These are phyloP conservation scores for Beris morrisii DNA, from an alignment of 2,888 invertebrate species.

Conservation along the genomic window DNA sequence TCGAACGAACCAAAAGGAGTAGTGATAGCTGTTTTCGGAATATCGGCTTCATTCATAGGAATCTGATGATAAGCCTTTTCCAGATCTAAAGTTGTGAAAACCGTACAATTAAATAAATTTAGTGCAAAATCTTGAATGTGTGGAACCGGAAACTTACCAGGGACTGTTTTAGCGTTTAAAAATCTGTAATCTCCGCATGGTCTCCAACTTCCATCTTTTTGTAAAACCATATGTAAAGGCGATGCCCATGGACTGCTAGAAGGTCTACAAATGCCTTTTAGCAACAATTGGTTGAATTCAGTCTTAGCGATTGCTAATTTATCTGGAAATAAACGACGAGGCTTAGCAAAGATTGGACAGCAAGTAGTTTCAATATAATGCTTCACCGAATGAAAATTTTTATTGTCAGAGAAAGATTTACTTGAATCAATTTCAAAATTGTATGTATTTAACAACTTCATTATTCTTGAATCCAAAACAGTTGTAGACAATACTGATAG, in stretches of 20 bases:
- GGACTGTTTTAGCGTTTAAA: not conserved
- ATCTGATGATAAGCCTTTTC: not conserved
- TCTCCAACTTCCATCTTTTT: not conserved
- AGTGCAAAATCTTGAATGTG: not conserved
- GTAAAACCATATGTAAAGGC: not conserved
- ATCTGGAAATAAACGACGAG: too few relatives aligned
- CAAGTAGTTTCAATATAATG: too few relatives aligned
- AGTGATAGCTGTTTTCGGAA: not conserved
- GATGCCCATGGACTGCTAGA: not conserved
- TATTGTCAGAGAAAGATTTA: too few relatives aligned
- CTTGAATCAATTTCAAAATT: too few relatives aligned
- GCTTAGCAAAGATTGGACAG: too few relatives aligned
- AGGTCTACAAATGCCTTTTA: not conserved
- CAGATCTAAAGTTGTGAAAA: not conserved
- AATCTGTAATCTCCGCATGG: not conserved
- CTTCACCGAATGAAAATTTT: too few relatives aligned
- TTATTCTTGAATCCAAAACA: too few relatives aligned
- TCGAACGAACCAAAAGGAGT: not conserved
- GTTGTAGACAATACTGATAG: too few relatives aligned
- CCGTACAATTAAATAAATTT: not conserved
- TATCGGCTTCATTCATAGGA: not conserved
- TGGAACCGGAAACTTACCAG: not conserved
- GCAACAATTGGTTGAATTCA: constrained; percentile 1
- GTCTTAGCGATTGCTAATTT: too few relatives aligned
- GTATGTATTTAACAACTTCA: too few relatives aligned